phyloP scores from a whole-genome alignment of 1,140 invertebrate genomes.

The Battus philenor region DNA sequence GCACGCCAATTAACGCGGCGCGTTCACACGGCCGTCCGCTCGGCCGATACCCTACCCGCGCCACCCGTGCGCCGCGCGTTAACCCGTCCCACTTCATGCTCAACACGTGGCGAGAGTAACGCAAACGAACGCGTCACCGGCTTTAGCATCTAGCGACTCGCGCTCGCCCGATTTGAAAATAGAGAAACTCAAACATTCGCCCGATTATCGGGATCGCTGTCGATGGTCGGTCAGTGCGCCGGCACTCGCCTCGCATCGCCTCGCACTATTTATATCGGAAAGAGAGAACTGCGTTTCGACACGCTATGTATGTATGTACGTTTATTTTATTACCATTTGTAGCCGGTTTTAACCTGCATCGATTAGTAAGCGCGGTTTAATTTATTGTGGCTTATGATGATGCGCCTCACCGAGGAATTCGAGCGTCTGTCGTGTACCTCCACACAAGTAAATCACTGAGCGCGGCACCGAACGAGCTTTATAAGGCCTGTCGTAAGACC shows the following conservation, averaged over 20 bases:
- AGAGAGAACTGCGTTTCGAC: constrained; percentile 56
- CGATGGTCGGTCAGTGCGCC: constrained; percentile 66
- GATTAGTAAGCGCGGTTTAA: constrained; percentile 58
- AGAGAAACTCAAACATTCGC: constrained; percentile 68
- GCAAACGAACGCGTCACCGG: constrained; percentile 41
- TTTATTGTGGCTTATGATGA: constrained; percentile 54
- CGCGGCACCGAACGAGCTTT: constrained; percentile 8
- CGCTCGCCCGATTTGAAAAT: constrained; percentile 62
- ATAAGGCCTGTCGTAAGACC: constrained; percentile 5
- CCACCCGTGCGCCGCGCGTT: constrained; percentile 29
- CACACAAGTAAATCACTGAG: constrained; percentile 17
- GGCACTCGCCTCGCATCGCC: constrained; percentile 44
- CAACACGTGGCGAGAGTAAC: constrained; percentile 25
- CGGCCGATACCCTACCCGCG: constrained; percentile 28
- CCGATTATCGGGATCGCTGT: constrained; percentile 68
- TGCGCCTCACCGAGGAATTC: constrained; percentile 34
- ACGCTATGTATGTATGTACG: constrained; percentile 56
- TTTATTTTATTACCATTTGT: constrained; percentile 72
- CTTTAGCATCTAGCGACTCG: constrained; percentile 33
- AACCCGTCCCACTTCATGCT: constrained; percentile 22
- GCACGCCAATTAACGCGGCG: constrained; percentile 62
- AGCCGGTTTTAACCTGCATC: constrained; percentile 63
- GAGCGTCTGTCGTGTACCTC: constrained; percentile 24
- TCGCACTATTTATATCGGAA: constrained; percentile 70
- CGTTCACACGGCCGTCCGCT: constrained; percentile 51